These are phyloP conservation scores for Gila orcuttii DNA, from an alignment of 2,113 vertebrate genomes.

Conservation along the genomic window DNA sequence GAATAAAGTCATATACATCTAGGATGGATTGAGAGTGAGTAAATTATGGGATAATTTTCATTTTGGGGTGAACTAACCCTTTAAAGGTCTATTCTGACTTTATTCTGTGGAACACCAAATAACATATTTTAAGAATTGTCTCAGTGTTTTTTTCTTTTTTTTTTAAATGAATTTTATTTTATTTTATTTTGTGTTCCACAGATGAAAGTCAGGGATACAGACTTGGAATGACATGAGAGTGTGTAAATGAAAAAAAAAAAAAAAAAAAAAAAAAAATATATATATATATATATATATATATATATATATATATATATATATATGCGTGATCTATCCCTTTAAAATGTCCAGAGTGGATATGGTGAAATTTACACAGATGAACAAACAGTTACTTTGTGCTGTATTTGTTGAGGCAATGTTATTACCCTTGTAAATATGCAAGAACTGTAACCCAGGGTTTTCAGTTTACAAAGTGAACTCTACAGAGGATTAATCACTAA, in stretches of 20 bases:
- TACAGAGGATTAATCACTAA: not conserved
- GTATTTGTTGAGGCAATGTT: not conserved
- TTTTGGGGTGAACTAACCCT: too few species aligned
- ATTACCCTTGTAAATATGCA: slow-evolving; percentile 5
- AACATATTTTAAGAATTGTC: not conserved
- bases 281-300: too few species aligned
- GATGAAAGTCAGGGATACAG: not conserved
- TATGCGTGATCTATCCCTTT: not conserved
- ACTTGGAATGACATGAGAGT: too few species aligned
- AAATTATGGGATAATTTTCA: too few species aligned
- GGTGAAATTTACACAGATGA: not conserved
- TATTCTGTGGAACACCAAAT: not conserved
- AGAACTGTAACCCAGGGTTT: not conserved
- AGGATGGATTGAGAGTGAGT: too few species aligned
- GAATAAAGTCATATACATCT: too few species aligned
- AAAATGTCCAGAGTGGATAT: not conserved
- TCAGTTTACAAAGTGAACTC: not conserved
- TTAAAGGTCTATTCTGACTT: not conserved
- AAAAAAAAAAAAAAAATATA: too few species aligned
- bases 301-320: too few species aligned
- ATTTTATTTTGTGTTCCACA: slow-evolving; percentile 1
- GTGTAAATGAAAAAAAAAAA: too few species aligned
- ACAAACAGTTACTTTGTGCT: not conserved
- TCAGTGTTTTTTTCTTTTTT: not conserved
- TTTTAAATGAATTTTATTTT: too few species aligned